phyloP scores from a whole-genome alignment of 2,797 vertebrate species.

The Telmatherina bonti region DNA sequence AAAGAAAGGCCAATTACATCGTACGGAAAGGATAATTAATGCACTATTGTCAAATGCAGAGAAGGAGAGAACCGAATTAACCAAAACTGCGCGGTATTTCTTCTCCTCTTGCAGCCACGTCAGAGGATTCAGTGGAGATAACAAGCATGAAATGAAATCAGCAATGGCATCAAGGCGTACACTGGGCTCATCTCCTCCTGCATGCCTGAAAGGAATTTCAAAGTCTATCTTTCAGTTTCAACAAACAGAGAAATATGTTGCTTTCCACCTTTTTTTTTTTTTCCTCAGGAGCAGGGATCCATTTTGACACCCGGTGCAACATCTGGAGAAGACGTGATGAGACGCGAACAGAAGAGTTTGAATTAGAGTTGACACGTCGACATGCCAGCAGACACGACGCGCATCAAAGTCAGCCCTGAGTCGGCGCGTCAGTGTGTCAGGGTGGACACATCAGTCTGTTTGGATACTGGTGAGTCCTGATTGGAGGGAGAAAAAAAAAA shows the following conservation, averaged over 20 bases:
- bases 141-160: constrained; percentile 56
- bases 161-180: constrained; percentile 59
- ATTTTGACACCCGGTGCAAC: constrained; percentile 79
- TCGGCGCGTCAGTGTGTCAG: constrained; percentile 43
- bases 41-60: constrained; percentile 56
- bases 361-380: constrained; percentile 81
- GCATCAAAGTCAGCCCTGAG: constrained; percentile 57
- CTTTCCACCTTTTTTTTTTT: constrained; percentile 63
- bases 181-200: constrained; percentile 70
- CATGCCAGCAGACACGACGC: constrained; percentile 69
- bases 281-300: constrained; percentile 56
- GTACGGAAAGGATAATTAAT: constrained; percentile 65
- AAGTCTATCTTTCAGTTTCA: constrained; percentile 76
- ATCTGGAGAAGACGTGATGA: constrained; percentile 80
- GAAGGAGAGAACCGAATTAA: constrained; percentile 45
- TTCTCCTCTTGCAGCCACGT: constrained; percentile 35
- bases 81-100: constrained; percentile 24
- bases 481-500: constrained; percentile 42
- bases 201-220: constrained; percentile 75
- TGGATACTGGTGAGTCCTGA: constrained; percentile 60
- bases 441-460: constrained; percentile 77
- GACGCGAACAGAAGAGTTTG: constrained; percentile 77
- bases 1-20: constrained; percentile 63
- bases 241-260: constrained; percentile 79
- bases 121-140: constrained; percentile 54